Evolutionary conservation across 2,888 invertebrate species (phyloP), one percentile per base, ranked within the genome.

Genomic region (Priocnemis perturbator): DNA sequence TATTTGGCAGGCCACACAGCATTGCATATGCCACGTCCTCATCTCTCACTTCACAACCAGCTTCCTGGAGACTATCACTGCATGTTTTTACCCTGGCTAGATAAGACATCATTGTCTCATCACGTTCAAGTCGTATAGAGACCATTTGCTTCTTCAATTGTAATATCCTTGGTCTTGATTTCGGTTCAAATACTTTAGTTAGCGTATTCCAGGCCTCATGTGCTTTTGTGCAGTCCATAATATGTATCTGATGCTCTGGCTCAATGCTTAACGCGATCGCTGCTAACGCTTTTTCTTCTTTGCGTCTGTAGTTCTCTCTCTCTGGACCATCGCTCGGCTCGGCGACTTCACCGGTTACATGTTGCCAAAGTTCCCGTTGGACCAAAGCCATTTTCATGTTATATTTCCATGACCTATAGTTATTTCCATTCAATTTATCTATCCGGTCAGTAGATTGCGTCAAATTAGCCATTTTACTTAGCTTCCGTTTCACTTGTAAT

Each of bases 1-100:
- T 56, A 4, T 50, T 48, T 26, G 60, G 63, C 1, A 70, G 20
- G 4, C 64, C 64, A 58, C 48, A 50, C 9, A 68, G 4, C 68
- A 71, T 71, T 37, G 68, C 23, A 47, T 68, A 68, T 44, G 64
- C 64, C 14, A 71, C 1, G 4, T 70, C 70, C 0, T 70, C 70
- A 50, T 71, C 71, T 14, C 11, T 50, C 19, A 64, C 44, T 23
- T 68, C 65, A 4, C 55, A 44, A 0, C 65, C 68, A 19, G 71
- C 68, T 44, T 67, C 60, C 19, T 57, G 60, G 2, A 69, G 50
- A 21, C 55, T 55, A 15, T 69, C 72, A 1, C 48, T 63, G 20
- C 64, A 71, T 21, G 26, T 61, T 37, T 64, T 69, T 20, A 72
- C n/a, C 21, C 71, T 65, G 14, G 45, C 15, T 9, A 69, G 23